These are phyloP conservation scores for Kuschelorhynchus macadamiae DNA, from an alignment of 2,888 invertebrate species.

Conservation along the genomic window DNA sequence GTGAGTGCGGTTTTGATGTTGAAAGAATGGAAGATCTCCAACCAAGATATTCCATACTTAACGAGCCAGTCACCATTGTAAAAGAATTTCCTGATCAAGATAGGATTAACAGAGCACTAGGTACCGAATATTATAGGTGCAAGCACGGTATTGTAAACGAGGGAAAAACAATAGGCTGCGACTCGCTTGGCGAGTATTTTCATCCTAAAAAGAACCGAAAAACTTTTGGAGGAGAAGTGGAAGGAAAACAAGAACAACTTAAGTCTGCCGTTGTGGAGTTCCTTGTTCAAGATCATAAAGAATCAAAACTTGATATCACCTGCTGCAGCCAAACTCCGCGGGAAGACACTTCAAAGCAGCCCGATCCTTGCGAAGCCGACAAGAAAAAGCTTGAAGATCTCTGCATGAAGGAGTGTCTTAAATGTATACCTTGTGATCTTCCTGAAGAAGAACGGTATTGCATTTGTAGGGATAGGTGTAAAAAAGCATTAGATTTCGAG, in stretches of 20 bases:
- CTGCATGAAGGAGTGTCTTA: conserved; percentile 30
- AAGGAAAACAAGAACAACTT: background rate
- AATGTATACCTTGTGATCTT: conserved; percentile 34
- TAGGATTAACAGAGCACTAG: conserved; percentile 22
- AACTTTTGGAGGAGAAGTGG: background rate
- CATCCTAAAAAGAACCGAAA: background rate
- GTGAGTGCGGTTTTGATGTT: conserved; percentile 47
- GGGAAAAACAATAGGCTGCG: conserved; percentile 36
- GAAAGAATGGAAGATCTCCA: conserved; percentile 41
- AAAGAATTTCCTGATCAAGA: conserved; percentile 29
- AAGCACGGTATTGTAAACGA: conserved; percentile 24
- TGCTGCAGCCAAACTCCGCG: conserved; percentile 17
- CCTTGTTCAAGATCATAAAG: conserved; percentile 17
- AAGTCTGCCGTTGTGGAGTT: conserved; percentile 21
- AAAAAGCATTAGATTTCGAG: background rate
- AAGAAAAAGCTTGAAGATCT: conserved; percentile 19
- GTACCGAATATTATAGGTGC: conserved; percentile 31
- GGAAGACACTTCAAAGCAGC: background rate
- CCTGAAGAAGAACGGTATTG: conserved; percentile 43
- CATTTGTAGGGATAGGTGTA: conserved; percentile 24
- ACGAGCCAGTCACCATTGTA: conserved; percentile 13
- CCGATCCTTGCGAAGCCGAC: conserved; percentile 20
- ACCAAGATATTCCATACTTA: conserved; percentile 19
- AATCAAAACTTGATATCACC: background rate
- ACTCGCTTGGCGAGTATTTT: conserved; percentile 3